Percentiles rank a stretch among this genome's conserved stretches.
Evolutionary conservation across 2,888 invertebrate species (phyloP).

Genomic region (Barypeithes pellucidus): DNA sequence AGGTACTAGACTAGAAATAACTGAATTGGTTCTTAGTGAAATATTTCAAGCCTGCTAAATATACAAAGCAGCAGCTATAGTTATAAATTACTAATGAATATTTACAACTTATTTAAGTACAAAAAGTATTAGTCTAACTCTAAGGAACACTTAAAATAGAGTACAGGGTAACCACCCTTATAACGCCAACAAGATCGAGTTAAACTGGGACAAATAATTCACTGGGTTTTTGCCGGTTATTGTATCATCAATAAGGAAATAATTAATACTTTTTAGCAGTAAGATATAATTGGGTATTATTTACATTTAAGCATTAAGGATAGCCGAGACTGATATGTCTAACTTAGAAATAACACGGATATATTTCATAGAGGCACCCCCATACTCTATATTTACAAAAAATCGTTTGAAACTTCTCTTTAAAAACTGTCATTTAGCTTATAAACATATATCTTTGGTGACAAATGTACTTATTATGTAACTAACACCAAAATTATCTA

Average conservation of each 20-base stretch:
- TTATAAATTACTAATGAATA: slow-evolving; percentile 19
- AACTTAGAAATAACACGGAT: too few species aligned
- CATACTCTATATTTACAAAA: not conserved
- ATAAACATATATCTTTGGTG: slow-evolving; percentile 32
- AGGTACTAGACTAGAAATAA: not conserved
- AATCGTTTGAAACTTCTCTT: too few species aligned
- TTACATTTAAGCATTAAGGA: too few species aligned
- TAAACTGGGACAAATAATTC: too few species aligned
- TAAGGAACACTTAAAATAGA: slow-evolving; percentile 17
- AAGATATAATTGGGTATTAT: too few species aligned
- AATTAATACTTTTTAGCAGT: too few species aligned
- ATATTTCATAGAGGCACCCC: not conserved
- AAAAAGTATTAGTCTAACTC: not conserved
- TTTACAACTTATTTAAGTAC: slow-evolving; percentile 23
- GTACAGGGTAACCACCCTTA: not conserved
- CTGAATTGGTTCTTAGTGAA: not conserved
- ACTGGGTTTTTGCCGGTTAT: too few species aligned
- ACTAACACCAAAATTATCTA: slow-evolving; percentile 25
- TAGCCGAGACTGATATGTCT: too few species aligned
- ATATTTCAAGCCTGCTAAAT: not conserved
- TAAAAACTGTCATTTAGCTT: not conserved
- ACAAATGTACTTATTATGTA: slow-evolving; percentile 2
- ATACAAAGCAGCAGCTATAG: slow-evolving; percentile 4
- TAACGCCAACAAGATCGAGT: too few species aligned
- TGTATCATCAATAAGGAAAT: too few species aligned